phyloP scores from a whole-genome alignment of 2,888 invertebrate genomes.

The Panzeria rudis region DNA sequence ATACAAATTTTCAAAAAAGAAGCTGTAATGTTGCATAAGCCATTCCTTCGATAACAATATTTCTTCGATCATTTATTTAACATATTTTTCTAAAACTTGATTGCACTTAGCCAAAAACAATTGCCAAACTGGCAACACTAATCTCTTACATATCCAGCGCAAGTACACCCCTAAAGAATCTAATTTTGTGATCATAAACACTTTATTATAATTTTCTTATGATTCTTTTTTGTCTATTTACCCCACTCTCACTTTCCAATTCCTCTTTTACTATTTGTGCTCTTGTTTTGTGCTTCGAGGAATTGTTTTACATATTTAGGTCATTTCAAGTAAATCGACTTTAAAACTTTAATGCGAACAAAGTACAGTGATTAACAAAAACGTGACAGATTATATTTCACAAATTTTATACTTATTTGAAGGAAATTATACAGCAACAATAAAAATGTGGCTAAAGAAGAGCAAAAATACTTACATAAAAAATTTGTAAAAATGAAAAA shows the following conservation, averaged over 20 bases:
- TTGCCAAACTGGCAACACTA: background rate
- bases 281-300: slow-evolving; percentile 29
- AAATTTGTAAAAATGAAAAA: too few relatives aligned
- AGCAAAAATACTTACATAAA: background rate
- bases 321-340: slow-evolving; percentile 70
- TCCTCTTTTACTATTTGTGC: background rate
- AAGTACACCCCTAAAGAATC: slow-evolving; percentile 13
- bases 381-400: slow-evolving; percentile 63
- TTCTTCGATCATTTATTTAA: too few relatives aligned
- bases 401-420: too few relatives aligned
- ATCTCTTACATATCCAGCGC: background rate
- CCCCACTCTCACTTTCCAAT: background rate
- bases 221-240: background rate
- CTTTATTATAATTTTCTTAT: slow-evolving; percentile 36
- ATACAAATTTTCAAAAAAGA: too few relatives aligned
- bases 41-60: too few relatives aligned
- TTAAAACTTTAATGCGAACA: slow-evolving; percentile 66
- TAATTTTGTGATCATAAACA: slow-evolving; percentile 33
- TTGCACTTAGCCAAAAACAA: too few relatives aligned
- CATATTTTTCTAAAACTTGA: too few relatives aligned
- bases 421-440: background rate
- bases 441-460: background rate
- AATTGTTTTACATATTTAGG: slow-evolving; percentile 64
- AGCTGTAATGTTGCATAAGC: too few relatives aligned
- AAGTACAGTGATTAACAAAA: slow-evolving; percentile 71